phyloP scores from a whole-genome alignment of 2,113 vertebrate species.

The Phylloscopus trochilus region DNA sequence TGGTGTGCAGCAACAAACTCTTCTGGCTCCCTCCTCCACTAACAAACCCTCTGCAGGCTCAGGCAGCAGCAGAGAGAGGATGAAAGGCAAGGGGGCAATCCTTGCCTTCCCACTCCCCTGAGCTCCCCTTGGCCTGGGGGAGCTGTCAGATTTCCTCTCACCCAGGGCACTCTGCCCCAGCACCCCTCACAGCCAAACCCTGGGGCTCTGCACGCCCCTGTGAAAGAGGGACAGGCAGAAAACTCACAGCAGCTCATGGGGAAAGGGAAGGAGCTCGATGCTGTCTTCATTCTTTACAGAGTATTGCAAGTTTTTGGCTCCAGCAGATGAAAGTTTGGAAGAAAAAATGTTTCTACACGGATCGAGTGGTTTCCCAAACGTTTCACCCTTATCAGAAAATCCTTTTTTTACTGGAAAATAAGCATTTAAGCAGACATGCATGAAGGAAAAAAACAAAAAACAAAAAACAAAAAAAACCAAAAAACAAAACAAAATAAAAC shows the following conservation, averaged over 20 bases:
- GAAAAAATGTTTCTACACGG: background rate
- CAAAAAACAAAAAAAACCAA: no score
- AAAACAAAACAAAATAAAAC: no score
- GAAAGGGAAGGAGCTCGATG: background rate
- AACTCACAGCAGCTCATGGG: conserved; percentile 11
- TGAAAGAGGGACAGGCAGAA: conserved; percentile 25
- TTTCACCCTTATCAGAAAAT: background rate
- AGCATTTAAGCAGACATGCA: no score
- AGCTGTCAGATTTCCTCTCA: conserved; percentile 39
- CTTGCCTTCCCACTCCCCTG: background rate
- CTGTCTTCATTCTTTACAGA: background rate
- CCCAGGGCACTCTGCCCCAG: conserved; percentile 16
- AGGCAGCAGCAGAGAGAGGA: conserved; percentile 28
- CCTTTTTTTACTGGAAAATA: no score
- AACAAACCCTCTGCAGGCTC: conserved; percentile 7
- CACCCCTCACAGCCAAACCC: conserved; percentile 10
- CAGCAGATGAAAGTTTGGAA: background rate
- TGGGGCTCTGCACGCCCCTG: background rate
- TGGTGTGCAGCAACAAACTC: conserved; percentile 22
- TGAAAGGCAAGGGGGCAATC: conserved; percentile 15
- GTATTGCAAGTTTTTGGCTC: background rate
- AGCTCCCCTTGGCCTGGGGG: background rate
- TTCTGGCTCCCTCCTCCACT: conserved; percentile 7
- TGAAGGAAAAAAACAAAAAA: background rate
- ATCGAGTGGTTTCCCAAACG: background rate